Conservation (phyloP, 2,797 vertebrate species). For the Pygocentrus nattereri region DNA sequence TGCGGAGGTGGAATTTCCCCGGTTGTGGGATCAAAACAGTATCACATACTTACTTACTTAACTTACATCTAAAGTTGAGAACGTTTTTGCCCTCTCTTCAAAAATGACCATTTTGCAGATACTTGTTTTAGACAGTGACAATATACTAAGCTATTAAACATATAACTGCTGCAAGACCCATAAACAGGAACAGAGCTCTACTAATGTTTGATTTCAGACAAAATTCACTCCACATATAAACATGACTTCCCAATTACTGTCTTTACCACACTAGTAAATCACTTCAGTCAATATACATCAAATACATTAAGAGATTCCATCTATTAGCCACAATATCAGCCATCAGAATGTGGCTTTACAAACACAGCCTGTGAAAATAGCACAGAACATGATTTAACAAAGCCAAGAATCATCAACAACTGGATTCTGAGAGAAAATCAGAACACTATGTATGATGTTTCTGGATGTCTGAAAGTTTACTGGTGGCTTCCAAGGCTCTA, state of each 20-base stretch:
- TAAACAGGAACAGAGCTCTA: background rate
- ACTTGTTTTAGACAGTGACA: too few species aligned
- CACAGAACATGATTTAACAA: constrained; percentile 47
- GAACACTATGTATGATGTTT: constrained; percentile 41
- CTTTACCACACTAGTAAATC: background rate
- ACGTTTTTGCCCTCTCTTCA: too few species aligned
- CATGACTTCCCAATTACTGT: background rate
- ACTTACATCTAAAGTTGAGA: too few species aligned
- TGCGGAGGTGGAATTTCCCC: too few species aligned
- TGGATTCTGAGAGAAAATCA: constrained; percentile 43
- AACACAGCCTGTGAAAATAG: constrained; percentile 29
- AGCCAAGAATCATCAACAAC: constrained; percentile 48
- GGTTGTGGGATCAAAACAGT: too few species aligned
- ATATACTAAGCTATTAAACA: too few species aligned
- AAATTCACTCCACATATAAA: background rate
- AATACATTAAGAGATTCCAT: background rate
- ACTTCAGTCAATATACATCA: background rate
- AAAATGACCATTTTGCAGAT: too few species aligned
- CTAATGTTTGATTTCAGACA: background rate
- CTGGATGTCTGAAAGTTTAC: constrained; percentile 38
- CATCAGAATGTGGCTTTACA: constrained; percentile 27
- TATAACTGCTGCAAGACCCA: too few species aligned
- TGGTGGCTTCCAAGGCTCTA: constrained; percentile 32
- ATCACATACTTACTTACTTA: too few species aligned
- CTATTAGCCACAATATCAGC: constrained; percentile 17